Evolutionary conservation across 53 echinoderm and acorn worm species (phyloP).

Genomic region (Actinopyga echinites): DNA sequence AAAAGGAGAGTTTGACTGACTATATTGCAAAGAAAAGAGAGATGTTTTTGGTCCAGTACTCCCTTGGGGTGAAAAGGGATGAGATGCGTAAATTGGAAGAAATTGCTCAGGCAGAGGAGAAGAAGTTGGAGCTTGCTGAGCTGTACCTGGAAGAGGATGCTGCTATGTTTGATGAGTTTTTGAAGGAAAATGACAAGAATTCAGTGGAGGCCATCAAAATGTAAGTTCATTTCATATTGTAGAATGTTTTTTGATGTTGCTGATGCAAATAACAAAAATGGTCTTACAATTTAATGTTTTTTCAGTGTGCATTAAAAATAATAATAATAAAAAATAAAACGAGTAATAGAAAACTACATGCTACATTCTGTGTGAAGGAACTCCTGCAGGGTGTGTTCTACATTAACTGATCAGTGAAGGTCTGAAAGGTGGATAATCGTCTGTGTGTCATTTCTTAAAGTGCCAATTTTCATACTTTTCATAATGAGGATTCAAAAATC

Average conservation of each 20-base stretch:
- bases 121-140: constrained; percentile 94
- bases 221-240: constrained; percentile 37
- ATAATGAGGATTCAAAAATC: no score
- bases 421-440: no score
- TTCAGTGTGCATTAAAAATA: no score
- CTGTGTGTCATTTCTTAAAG: no score
- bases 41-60: constrained; percentile 99
- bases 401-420: no score
- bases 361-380: no score
- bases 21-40: constrained; percentile 99
- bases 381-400: no score
- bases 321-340: no score
- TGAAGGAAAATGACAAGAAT: constrained; percentile 99
- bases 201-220: constrained; percentile 99
- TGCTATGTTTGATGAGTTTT: constrained; percentile 99
- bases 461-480: no score
- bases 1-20: constrained; percentile 97
- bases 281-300: not conserved
- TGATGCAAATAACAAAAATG: not conserved
- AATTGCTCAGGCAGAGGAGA: constrained; percentile 97
- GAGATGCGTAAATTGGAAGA: constrained; percentile 99
- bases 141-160: constrained; percentile 99
- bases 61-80: constrained; percentile 95
- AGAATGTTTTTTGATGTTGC: not conserved
- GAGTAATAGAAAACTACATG: no score